A percentile compares a stretch with the other conserved stretches of the same genome.
These are phyloP conservation scores for Syrmaticus mikado DNA, from an alignment of 2,113 vertebrate species.

Conservation along the genomic window DNA sequence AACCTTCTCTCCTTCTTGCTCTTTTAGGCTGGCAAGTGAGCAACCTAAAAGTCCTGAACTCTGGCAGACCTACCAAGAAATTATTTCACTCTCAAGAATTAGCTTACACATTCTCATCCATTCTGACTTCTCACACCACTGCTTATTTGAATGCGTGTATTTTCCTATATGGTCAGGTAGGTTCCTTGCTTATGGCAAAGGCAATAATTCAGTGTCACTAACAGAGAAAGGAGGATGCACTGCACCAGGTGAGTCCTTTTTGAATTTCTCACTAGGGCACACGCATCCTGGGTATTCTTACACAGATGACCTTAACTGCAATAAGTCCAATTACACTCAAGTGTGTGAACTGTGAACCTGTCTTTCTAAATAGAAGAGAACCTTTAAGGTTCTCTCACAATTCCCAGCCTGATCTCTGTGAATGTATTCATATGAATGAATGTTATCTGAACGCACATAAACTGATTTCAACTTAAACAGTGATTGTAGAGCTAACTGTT, in stretches of 20 bases:
- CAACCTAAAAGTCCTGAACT: not conserved
- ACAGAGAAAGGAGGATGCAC: not conserved
- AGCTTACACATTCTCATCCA: not conserved
- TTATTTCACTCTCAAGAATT: not conserved
- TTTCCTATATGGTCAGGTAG: not conserved
- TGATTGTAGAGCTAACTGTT: not conserved
- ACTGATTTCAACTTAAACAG: not conserved
- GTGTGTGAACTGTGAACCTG: not conserved
- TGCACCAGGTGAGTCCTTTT: not conserved
- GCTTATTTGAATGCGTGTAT: not conserved
- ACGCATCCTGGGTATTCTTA: not conserved
- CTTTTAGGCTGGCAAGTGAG: not conserved
- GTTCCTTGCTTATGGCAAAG: not conserved
- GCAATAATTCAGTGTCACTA: not conserved
- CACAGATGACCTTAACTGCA: not conserved
- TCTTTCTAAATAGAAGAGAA: not conserved
- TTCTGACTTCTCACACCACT: not conserved
- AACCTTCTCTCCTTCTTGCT: not conserved
- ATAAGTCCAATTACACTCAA: not conserved
- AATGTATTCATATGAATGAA: not conserved
- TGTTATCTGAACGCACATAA: constrained; percentile 29
- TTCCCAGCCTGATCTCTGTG: not conserved
- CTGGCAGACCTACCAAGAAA: not conserved
- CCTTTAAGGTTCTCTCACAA: not conserved
- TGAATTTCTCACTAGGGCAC: not conserved